phyloP scores from a whole-genome alignment of 2,113 vertebrate genomes.

The Thalassoma bifasciatum region DNA sequence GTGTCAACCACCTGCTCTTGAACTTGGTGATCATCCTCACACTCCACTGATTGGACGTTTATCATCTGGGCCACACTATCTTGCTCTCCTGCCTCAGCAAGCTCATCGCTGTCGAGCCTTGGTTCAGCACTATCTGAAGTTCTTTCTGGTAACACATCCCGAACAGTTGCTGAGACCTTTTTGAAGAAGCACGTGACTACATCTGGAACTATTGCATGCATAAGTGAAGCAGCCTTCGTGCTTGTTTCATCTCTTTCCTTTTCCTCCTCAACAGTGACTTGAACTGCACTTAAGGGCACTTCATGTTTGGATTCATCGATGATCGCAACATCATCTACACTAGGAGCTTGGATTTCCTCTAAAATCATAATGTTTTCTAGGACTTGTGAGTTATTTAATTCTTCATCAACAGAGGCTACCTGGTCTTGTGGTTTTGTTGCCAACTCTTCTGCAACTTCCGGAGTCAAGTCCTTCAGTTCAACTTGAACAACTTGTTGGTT shows the following conservation, averaged over 20 bases:
- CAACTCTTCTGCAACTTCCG: slow-evolving; percentile 49
- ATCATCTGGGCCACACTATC: slow-evolving; percentile 23
- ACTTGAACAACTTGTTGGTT: slow-evolving; percentile 1
- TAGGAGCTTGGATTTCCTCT: slow-evolving; percentile 32
- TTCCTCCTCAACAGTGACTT: slow-evolving; percentile 39
- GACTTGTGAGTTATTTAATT: slow-evolving; percentile 10
- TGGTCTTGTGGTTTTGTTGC: slow-evolving; percentile 40
- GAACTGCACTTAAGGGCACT: slow-evolving; percentile 12
- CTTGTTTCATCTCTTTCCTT: slow-evolving; percentile 25
- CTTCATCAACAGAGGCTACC: slow-evolving; percentile 20
- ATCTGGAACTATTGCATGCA: slow-evolving; percentile 27
- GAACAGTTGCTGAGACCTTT: slow-evolving; percentile 22
- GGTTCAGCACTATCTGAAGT: slow-evolving; percentile 53
- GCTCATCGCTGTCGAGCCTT: slow-evolving; percentile 23
- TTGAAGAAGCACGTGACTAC: slow-evolving; percentile 18
- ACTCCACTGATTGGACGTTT: slow-evolving; percentile 38
- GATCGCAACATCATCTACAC: slow-evolving; percentile 3
- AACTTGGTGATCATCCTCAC: slow-evolving; percentile 43
- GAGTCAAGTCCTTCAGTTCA: too few relatives aligned
- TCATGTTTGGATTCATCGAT: slow-evolving; percentile 38
- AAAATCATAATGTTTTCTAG: slow-evolving; percentile 33
- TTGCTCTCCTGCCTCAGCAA: slow-evolving; percentile 45
- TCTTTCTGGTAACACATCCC: slow-evolving; percentile 43
- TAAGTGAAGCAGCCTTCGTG: slow-evolving; percentile 5
- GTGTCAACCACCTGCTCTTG: slow-evolving; percentile 41